These are phyloP conservation scores for Plectrocnemia conspersa DNA, from an alignment of 1,140 invertebrate genomes.

Conservation along the genomic window DNA sequence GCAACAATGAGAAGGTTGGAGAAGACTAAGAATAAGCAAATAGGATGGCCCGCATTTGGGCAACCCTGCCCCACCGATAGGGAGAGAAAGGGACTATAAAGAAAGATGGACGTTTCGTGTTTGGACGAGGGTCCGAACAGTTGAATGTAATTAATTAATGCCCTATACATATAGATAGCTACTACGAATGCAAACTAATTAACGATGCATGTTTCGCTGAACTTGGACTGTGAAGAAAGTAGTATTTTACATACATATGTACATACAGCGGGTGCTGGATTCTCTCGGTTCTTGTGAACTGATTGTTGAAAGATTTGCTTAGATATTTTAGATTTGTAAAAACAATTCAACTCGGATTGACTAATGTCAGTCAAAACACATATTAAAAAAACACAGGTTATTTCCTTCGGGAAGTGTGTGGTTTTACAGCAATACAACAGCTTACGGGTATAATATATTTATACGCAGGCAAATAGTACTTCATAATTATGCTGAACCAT, in stretches of 20 bases:
- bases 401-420: no score
- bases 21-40: slow-evolving; percentile 32
- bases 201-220: slow-evolving; percentile 8
- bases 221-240: not conserved
- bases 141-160: slow-evolving; percentile 35
- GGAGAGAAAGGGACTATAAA: slow-evolving; percentile 19
- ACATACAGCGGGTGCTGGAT: no score
- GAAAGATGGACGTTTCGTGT: slow-evolving; percentile 31
- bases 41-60: slow-evolving; percentile 21
- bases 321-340: not conserved
- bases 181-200: slow-evolving; percentile 26
- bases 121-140: slow-evolving; percentile 26
- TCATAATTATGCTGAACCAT: no score
- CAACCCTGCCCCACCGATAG: not conserved
- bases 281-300: not conserved
- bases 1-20: slow-evolving; percentile 27
- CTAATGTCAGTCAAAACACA: not conserved
- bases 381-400: not conserved
- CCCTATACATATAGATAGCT: slow-evolving; percentile 19
- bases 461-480: no score
- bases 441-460: no score
- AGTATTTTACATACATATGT: not conserved
- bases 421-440: no score
- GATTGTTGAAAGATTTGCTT: not conserved
- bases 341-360: not conserved